A percentile compares a stretch with the other conserved stretches of the same genome.
These are phyloP conservation scores for Ceramica pisi DNA, from an alignment of 2,888 invertebrate species.

Conservation along the genomic window DNA sequence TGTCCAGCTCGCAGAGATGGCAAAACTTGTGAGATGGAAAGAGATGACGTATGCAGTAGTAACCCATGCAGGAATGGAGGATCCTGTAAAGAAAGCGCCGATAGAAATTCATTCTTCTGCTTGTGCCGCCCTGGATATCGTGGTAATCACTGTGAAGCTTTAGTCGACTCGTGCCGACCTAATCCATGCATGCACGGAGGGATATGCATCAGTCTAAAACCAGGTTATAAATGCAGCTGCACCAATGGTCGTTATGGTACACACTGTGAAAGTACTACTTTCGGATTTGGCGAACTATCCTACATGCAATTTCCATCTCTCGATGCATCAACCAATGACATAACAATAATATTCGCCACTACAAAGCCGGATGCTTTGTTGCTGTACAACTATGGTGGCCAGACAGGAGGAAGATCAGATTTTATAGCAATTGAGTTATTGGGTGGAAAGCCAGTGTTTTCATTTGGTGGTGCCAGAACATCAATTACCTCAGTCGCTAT, in stretches of 20 bases:
- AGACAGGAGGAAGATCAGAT: constrained; percentile 97
- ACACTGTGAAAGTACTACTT: constrained; percentile 97
- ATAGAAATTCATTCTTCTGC: constrained; percentile 97
- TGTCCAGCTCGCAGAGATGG: constrained; percentile 96
- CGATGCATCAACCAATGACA: constrained; percentile 97
- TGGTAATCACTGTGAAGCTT: constrained; percentile 97
- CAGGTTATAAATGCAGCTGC: constrained; percentile 96
- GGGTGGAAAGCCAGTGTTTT: constrained; percentile 96
- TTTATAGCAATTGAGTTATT: constrained; percentile 98
- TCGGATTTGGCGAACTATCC: constrained; percentile 96
- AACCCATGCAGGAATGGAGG: constrained; percentile 98
- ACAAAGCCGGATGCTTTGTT: constrained; percentile 96
- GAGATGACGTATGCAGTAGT: constrained; percentile 95
- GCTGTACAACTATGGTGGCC: constrained; percentile 97
- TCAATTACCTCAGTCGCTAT: constrained; percentile 96
- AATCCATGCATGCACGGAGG: constrained; percentile 98
- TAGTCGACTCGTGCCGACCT: constrained; percentile 97
- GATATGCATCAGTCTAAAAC: constrained; percentile 96
- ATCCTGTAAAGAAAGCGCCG: constrained; percentile 96
- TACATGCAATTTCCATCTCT: constrained; percentile 97
- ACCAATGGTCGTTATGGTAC: constrained; percentile 96
- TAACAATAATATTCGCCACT: constrained; percentile 97
- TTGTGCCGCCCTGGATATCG: constrained; percentile 97
- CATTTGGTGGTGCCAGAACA: constrained; percentile 97
- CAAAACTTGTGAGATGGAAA: constrained; percentile 95